Evolutionary conservation across 2,113 vertebrate genomes (phyloP).

Genomic region (Polypterus bichir): DNA sequence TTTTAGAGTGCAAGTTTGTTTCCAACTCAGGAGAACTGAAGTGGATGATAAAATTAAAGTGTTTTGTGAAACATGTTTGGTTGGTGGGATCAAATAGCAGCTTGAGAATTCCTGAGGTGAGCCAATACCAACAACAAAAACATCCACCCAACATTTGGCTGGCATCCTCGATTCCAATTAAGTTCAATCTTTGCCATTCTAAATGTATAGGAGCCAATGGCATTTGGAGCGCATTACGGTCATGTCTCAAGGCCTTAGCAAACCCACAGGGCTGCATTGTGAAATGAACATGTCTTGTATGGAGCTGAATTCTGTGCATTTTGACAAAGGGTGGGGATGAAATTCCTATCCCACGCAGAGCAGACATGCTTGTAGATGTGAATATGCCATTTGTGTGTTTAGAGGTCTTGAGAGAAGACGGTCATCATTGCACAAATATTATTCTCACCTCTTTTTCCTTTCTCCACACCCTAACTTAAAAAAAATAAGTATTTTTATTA

Average conservation of each 20-base stretch:
- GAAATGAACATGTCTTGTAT: neutral
- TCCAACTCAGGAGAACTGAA: no score
- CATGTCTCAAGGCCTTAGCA: neutral
- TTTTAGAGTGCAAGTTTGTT: no score
- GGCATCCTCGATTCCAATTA: neutral
- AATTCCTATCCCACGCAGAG: neutral
- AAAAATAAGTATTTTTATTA: no score
- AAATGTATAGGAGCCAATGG: neutral
- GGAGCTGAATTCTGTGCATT: neutral
- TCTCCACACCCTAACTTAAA: constrained; percentile 1
- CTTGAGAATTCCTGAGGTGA: neutral
- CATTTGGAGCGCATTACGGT: neutral
- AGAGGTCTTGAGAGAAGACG: neutral
- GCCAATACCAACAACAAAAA: neutral
- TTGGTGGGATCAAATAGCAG: neutral
- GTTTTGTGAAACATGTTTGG: neutral
- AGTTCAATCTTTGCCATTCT: neutral
- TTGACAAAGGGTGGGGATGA: constrained; percentile 1
- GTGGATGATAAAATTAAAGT: no score
- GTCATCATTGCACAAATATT: constrained; percentile 2
- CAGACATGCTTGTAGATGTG: neutral
- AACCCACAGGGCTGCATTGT: neutral
- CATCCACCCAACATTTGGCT: neutral
- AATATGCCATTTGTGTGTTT: neutral
- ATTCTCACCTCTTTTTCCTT: neutral